Conservation (phyloP, 2,113 vertebrate species). For the Coregonus clupeaformis region DNA sequence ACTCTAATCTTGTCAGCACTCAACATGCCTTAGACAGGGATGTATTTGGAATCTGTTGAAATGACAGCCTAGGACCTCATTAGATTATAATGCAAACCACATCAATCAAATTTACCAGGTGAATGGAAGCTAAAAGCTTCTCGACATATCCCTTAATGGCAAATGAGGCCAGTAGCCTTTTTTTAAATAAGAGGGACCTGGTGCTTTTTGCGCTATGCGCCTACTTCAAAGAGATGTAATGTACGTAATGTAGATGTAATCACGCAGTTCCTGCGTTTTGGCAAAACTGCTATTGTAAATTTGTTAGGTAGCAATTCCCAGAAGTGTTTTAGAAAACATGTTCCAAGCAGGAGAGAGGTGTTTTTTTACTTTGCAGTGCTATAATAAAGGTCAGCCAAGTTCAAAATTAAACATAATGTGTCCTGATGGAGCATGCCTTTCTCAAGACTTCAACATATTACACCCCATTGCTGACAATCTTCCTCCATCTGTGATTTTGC, state of each 20-base stretch:
- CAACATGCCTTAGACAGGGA: no score
- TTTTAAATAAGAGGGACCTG: slow-evolving; percentile 3
- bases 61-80: slow-evolving; percentile 11
- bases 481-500: background rate
- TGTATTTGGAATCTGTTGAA: slow-evolving; percentile 1
- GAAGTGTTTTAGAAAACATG: no score
- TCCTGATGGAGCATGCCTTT: no score
- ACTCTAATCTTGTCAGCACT: no score
- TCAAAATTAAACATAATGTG: no score
- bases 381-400: no score
- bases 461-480: background rate
- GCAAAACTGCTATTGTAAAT: background rate
- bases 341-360: no score
- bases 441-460: background rate
- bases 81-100: slow-evolving; percentile 16
- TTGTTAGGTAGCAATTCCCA: no score
- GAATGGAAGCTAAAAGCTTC: slow-evolving; percentile 41
- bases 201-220: background rate
- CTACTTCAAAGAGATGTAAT: background rate
- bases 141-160: slow-evolving; percentile 19
- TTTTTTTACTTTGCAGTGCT: no score
- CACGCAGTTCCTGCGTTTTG: slow-evolving; percentile 13
- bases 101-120: slow-evolving; percentile 34
- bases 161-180: no score
- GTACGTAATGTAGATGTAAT: slow-evolving; percentile 23